Conservation (phyloP, 2,113 vertebrate genomes). For the Crocuta crocuta region DNA sequence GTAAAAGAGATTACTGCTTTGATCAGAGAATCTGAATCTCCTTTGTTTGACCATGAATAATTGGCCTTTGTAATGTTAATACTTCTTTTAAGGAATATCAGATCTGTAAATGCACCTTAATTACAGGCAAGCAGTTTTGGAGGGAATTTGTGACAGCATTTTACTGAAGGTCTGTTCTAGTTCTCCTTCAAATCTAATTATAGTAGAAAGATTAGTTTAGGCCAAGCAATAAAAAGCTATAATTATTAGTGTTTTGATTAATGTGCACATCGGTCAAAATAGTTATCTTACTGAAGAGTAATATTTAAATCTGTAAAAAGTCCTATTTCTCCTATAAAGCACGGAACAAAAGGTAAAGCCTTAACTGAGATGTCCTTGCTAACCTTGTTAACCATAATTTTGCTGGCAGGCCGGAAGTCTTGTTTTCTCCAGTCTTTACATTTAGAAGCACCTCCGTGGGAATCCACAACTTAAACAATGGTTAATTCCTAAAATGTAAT, state of each 20-base stretch:
- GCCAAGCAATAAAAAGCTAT: conserved; percentile 78
- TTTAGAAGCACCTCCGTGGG: not conserved
- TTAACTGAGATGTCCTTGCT: not conserved
- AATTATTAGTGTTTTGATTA: conserved; percentile 75
- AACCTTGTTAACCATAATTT: not conserved
- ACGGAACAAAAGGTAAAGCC: not conserved
- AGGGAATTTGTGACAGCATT: conserved; percentile 86
- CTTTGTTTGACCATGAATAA: conserved; percentile 89
- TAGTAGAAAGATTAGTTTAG: conserved; percentile 82
- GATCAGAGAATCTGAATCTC: conserved; percentile 86
- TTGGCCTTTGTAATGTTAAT: conserved; percentile 88
- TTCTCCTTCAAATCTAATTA: conserved; percentile 84
- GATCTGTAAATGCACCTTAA: conserved; percentile 88
- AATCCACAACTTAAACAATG: not conserved
- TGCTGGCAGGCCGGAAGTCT: not conserved
- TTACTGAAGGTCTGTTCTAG: conserved; percentile 85
- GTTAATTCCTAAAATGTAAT: not conserved
- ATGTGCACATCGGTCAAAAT: conserved; percentile 40
- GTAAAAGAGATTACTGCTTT: conserved; percentile 87
- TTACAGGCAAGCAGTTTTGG: conserved; percentile 87
- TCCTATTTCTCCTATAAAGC: not conserved
- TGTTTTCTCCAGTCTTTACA: not conserved
- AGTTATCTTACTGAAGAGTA: conserved; percentile 45
- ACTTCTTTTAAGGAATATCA: conserved; percentile 86
- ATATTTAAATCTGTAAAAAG: conserved; percentile 27